phyloP scores from a whole-genome alignment of 2,797 vertebrate species.

The Salmo trutta region DNA sequence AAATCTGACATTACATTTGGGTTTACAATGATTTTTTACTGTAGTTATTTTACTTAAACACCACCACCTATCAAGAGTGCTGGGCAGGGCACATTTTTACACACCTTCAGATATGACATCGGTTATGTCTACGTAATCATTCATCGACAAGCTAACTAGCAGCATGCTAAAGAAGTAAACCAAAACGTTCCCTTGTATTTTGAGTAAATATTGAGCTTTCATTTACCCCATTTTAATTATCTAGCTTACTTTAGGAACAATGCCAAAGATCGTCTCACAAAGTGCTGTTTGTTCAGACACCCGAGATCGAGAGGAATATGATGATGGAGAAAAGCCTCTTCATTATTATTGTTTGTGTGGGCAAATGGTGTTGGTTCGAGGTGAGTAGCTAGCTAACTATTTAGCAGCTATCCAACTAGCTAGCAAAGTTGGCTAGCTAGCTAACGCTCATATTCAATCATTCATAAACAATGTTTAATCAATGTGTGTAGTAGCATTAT shows the following conservation, averaged over 20 bases:
- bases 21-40: background rate
- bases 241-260: slow-evolving; percentile 39
- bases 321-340: slow-evolving; percentile 93
- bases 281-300: slow-evolving; percentile 96
- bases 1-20: too few species aligned
- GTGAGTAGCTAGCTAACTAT: slow-evolving; percentile 62
- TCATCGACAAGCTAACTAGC: background rate
- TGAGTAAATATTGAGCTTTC: too few species aligned
- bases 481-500: too few species aligned
- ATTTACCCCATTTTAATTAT: too few species aligned
- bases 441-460: background rate
- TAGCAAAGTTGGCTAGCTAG: background rate
- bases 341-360: slow-evolving; percentile 96
- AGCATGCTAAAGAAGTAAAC: background rate
- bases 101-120: background rate
- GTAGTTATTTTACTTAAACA: background rate
- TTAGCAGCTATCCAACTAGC: background rate
- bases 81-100: background rate
- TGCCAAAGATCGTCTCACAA: slow-evolving; percentile 94
- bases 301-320: slow-evolving; percentile 92
- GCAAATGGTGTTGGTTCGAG: slow-evolving; percentile 93
- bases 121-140: background rate
- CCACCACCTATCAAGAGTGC: background rate
- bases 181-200: too few species aligned
- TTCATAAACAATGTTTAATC: too few species aligned